These are phyloP conservation scores for Drosophila cardini DNA, from an alignment of 1,140 invertebrate genomes.

Conservation along the genomic window DNA sequence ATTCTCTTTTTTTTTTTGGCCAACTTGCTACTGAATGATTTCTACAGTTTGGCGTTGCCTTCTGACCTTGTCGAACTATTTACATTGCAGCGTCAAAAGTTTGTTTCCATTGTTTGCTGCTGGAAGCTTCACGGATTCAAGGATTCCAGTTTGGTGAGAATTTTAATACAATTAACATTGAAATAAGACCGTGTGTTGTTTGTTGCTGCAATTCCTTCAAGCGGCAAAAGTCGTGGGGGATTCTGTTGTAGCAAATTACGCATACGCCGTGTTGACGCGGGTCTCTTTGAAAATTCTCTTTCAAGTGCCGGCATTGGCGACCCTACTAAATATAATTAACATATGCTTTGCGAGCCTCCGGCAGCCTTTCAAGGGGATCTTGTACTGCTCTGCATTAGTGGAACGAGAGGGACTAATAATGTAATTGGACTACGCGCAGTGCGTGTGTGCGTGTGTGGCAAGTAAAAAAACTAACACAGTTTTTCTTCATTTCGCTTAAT, in stretches of 20 bases:
- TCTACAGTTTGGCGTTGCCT: conserved; percentile 6
- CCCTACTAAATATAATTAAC: conserved; percentile 66
- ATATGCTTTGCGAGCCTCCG: conserved; percentile 71
- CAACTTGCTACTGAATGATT: conserved; percentile 34
- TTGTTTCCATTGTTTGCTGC: conserved; percentile 12
- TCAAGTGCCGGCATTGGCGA: conserved; percentile 60
- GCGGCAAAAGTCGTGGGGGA: conserved; percentile 49
- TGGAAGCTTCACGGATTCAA: background rate
- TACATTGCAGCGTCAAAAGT: conserved; percentile 1
- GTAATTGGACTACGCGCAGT: conserved; percentile 79
- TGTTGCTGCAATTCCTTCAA: conserved; percentile 62
- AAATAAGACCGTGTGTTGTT: conserved; percentile 40
- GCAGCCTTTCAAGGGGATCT: conserved; percentile 53
- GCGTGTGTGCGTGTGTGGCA: conserved; percentile 35
- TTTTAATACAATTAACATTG: conserved; percentile 76
- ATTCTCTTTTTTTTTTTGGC: conserved; percentile 20
- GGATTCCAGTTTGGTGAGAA: background rate
- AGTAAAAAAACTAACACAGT: conserved; percentile 63
- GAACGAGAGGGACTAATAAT: conserved; percentile 59
- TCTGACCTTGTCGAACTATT: conserved; percentile 16
- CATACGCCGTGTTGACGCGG: conserved; percentile 48
- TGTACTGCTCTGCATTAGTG: background rate
- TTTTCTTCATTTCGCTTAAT: conserved; percentile 75
- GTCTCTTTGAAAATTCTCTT: conserved; percentile 67
- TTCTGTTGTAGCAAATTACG: conserved; percentile 48